These are phyloP conservation scores for Paraplagusia blochii DNA, from an alignment of 2,113 vertebrate genomes.

Conservation along the genomic window DNA sequence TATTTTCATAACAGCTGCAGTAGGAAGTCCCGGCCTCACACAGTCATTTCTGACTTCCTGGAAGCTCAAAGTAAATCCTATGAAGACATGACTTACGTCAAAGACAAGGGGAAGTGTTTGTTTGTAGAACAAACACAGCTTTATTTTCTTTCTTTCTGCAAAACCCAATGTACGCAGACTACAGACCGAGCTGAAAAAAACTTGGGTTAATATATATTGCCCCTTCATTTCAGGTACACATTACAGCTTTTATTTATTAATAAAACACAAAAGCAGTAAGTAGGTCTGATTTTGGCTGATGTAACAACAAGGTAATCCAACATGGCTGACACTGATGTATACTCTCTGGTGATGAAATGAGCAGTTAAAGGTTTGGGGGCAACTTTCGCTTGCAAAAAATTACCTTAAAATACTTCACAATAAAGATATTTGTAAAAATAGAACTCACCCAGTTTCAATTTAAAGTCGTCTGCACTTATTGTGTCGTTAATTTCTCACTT, in stretches of 20 bases:
- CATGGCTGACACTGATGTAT: no score
- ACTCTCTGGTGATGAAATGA: no score
- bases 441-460: no score
- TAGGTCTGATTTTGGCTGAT: no score
- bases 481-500: slow-evolving; percentile 4
- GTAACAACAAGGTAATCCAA: no score
- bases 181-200: no score
- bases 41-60: slow-evolving; percentile 8
- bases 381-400: no score
- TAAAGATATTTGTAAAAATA: no score
- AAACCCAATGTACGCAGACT: slow-evolving; percentile 3
- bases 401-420: no score
- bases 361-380: no score
- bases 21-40: neutral
- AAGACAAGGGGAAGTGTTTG: slow-evolving; percentile 9
- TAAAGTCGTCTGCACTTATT: neutral
- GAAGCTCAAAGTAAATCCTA: neutral
- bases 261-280: neutral
- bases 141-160: slow-evolving; percentile 11
- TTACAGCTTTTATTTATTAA: slow-evolving; percentile 3
- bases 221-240: no score
- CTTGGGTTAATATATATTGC: neutral
- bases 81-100: slow-evolving; percentile 16
- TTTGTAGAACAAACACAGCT: slow-evolving; percentile 12
- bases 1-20: slow-evolving; percentile 21